Base-by-base conservation (phyloP, 1,140 invertebrate species). In the Hyposmocoma kahamanoa region DNA sequence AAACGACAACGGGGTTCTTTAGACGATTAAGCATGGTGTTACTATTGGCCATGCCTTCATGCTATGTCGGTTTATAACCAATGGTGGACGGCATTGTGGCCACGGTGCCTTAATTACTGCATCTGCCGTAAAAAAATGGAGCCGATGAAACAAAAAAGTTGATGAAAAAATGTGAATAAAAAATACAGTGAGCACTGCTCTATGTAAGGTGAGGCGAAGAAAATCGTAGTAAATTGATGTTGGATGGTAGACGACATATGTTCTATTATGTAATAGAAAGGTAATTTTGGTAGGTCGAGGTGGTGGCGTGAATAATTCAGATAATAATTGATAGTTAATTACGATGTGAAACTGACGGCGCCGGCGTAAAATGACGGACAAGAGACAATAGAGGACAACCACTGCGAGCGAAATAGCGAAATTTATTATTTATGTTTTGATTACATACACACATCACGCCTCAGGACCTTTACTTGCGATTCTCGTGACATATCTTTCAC, bases 191-290 rank as follows among this genome's bases (percentile, higher is more conserved):
- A 64, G 41, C 50, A 28, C 41, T 36, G 32, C 18, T 53, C 53
- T 71, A 71, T 51, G 64, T 59, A 71, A 67, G 60, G 59, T 55
- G 65, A 53, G 58, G 70, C 73, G 76, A 68, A 56, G 73, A 75
- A 70, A 80, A 80, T 80, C 62, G 72, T 22, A 26, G 62, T 76
- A 81, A 75, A 81, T 81, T 78, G 59, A 59, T 67, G 63, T 62
- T 47, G 54, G 47, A 41, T 42, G 48, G 42, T 38, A 3, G 22
- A 13, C 38, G 19, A 41, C 38, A 55, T 55, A 50, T 56, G 53
- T 56, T 47, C 32, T 22, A 26, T 32, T 47, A 26, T 38, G 34
- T 47, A 47, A 22, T 9, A 9, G 32, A 36, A 38, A 47, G 28
- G 19, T 19, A 47, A 38, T 47, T 47, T 47, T 47, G 2, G 45